phyloP scores from a whole-genome alignment of 2,888 invertebrate genomes.

The Agriopis marginaria region DNA sequence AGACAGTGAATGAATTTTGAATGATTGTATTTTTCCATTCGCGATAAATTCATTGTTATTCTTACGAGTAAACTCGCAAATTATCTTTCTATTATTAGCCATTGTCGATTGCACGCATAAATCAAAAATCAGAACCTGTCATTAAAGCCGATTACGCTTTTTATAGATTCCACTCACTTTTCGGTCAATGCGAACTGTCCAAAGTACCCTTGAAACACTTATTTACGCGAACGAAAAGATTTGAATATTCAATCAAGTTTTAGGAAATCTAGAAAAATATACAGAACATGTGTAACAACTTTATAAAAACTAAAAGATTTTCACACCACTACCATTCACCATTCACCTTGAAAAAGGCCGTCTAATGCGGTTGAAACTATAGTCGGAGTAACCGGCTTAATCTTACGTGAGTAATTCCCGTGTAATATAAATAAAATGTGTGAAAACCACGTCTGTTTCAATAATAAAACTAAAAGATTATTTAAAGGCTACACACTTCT shows the following conservation, averaged over 20 bases:
- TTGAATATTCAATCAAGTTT: constrained; percentile 19
- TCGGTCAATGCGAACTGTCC: constrained; percentile 23
- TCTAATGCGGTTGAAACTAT: too few relatives aligned
- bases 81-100: not conserved
- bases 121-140: constrained; percentile 9
- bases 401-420: too few relatives aligned
- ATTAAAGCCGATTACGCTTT: constrained; percentile 21
- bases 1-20: too few relatives aligned
- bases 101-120: constrained; percentile 12
- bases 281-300: too few relatives aligned
- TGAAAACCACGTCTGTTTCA: too few relatives aligned
- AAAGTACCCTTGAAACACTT: constrained; percentile 22
- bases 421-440: too few relatives aligned
- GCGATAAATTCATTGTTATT: not conserved
- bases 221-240: constrained; percentile 6
- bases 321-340: too few relatives aligned
- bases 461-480: too few relatives aligned
- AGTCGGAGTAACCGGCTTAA: too few relatives aligned
- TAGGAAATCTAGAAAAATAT: not conserved
- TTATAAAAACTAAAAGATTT: not conserved
- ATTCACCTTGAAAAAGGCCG: too few relatives aligned
- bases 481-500: too few relatives aligned
- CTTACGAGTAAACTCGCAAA: not conserved
- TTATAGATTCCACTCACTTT: constrained; percentile 33
- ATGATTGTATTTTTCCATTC: not conserved